Conservation (phyloP, 1,140 invertebrate genomes). For the Bursaphelenchus mucronatus region DNA sequence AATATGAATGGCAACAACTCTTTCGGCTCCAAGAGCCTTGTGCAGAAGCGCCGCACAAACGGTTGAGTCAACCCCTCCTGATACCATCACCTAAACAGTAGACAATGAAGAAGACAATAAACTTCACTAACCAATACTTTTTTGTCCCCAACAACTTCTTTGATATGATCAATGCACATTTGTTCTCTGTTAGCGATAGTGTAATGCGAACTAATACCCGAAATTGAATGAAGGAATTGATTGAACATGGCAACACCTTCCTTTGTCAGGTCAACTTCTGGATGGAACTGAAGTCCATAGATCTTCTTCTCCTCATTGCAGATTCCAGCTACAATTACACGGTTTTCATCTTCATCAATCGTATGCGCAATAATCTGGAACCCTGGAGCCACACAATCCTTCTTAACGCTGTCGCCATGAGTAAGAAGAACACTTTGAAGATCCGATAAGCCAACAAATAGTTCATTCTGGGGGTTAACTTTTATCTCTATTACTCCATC, state of each 20-base stretch:
- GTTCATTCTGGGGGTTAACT: constrained; percentile 77
- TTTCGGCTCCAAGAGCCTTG: constrained; percentile 76
- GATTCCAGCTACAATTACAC: constrained; percentile 67
- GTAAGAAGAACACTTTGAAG: constrained; percentile 85
- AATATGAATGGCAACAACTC: constrained; percentile 91
- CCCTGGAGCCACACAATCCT: constrained; percentile 66
- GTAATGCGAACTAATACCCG: constrained; percentile 77
- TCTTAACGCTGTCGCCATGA: constrained; percentile 90
- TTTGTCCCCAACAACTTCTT: constrained; percentile 78
- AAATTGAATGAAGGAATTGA: constrained; percentile 89
- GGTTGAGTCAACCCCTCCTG: constrained; percentile 93
- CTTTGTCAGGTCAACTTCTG: constrained; percentile 81
- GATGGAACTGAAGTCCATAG: constrained; percentile 97
- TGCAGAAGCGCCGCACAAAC: constrained; percentile 91
- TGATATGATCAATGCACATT: constrained; percentile 89
- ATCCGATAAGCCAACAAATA: constrained; percentile 75
- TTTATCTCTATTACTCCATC: constrained; percentile 89
- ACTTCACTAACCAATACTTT: constrained; percentile 80
- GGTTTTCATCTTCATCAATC: constrained; percentile 3
- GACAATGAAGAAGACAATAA: constrained; percentile 13
- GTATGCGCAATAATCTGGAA: constrained; percentile 51
- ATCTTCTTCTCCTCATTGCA: constrained; percentile 82
- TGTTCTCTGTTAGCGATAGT: constrained; percentile 80
- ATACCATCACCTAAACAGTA: constrained; percentile 29
- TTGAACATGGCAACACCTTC: constrained; percentile 85